Conservation (phyloP, 2,113 vertebrate species). For the Brachypodius melanocephalos region DNA sequence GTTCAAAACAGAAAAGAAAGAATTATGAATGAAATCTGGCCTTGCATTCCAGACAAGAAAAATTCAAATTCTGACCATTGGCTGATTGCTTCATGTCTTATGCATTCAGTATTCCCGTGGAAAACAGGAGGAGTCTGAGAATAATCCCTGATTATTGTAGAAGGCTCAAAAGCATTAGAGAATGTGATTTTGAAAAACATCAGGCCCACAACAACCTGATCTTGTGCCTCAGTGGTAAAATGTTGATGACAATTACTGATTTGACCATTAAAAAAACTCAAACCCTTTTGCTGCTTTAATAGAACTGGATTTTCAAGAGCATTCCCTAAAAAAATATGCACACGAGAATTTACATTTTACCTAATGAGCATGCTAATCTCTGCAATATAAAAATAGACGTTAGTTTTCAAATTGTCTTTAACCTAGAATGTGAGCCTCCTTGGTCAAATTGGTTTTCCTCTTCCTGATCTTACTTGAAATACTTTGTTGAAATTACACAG, state of each 20-base stretch:
- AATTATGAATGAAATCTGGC: not conserved
- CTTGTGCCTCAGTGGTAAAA: not conserved
- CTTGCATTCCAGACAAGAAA: not conserved
- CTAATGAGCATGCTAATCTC: not conserved
- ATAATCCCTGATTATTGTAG: not conserved
- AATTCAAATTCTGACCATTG: not conserved
- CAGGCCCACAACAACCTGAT: not conserved
- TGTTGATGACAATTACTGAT: not conserved
- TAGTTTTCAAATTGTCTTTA: not conserved
- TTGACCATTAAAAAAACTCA: not conserved
- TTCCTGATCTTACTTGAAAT: not conserved
- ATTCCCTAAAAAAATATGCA: not conserved
- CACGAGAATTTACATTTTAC: not conserved
- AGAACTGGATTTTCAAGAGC: not conserved
- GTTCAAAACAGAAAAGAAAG: not conserved
- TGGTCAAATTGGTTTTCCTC: not conserved
- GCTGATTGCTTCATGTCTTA: not conserved
- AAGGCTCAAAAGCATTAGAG: not conserved
- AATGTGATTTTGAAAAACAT: not conserved
- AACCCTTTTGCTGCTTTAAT: not conserved
- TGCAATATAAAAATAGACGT: not conserved
- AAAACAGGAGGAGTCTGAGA: not conserved
- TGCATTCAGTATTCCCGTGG: not conserved
- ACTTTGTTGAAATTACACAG: not conserved
- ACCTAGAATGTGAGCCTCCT: not conserved